These are phyloP conservation scores for Sphaerodactylus townsendi DNA, from an alignment of 2,113 vertebrate genomes.

Conservation along the genomic window DNA sequence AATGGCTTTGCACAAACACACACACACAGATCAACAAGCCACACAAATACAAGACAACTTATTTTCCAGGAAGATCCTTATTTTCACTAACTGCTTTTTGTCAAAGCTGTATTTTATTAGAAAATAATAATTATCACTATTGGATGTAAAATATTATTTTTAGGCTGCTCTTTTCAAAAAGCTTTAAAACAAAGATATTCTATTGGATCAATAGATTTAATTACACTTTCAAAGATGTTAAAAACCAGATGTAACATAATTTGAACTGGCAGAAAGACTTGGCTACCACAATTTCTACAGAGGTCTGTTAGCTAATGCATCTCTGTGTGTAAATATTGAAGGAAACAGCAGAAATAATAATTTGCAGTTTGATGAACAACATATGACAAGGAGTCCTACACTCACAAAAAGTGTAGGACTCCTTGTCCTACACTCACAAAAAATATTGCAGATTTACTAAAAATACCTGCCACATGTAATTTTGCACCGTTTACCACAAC, in stretches of 20 bases:
- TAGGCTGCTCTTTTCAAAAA: not conserved
- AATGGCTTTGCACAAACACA: too few relatives aligned
- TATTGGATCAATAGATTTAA: constrained; percentile 45
- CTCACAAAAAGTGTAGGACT: constrained; percentile 41
- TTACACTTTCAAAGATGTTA: constrained; percentile 43
- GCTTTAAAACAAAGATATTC: constrained; percentile 22
- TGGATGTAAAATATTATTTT: not conserved
- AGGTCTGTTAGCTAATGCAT: constrained; percentile 48
- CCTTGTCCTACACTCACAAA: constrained; percentile 35
- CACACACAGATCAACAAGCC: too few relatives aligned
- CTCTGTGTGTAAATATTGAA: constrained; percentile 43
- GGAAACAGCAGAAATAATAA: constrained; percentile 62
- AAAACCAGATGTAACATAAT: constrained; percentile 54
- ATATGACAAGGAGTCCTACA: constrained; percentile 45
- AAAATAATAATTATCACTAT: not conserved
- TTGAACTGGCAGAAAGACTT: constrained; percentile 50
- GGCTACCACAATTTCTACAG: constrained; percentile 45
- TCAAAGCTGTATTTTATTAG: too few relatives aligned
- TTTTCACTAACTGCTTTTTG: constrained; percentile 9
- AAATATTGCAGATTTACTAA: constrained; percentile 29
- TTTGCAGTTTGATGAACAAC: constrained; percentile 70
- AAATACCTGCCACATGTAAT: constrained; percentile 41
- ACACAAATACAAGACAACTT: not conserved
- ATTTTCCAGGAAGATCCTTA: not conserved
- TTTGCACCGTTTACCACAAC: not conserved